Conservation (phyloP, 2,113 vertebrate species). For the Nothobranchius furzeri region DNA sequence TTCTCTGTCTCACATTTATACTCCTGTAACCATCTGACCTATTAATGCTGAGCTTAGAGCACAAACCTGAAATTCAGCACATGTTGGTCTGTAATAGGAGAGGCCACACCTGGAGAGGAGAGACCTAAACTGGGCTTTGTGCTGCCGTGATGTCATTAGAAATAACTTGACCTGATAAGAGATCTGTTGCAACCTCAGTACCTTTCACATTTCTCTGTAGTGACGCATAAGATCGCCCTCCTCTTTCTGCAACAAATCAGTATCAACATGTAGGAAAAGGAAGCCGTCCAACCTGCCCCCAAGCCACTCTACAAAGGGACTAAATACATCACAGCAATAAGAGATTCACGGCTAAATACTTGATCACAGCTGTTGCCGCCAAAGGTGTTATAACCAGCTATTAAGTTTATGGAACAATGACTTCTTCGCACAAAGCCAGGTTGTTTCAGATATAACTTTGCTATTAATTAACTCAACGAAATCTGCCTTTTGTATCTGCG, state of each 20-base stretch:
- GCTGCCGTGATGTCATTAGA: neutral
- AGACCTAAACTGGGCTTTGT: neutral
- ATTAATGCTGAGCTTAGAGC: slow-evolving; percentile 40
- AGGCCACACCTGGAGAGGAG: neutral
- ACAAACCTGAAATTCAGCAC: slow-evolving; percentile 31
- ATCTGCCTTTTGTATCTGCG: too few relatives aligned
- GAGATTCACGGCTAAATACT: too few relatives aligned
- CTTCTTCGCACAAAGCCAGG: too few relatives aligned
- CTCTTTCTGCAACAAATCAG: neutral
- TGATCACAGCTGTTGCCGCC: too few relatives aligned
- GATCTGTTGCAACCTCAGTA: neutral
- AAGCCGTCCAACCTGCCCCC: too few relatives aligned
- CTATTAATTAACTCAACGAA: too few relatives aligned
- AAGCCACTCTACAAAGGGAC: too few relatives aligned
- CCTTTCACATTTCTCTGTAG: neutral
- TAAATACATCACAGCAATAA: too few relatives aligned
- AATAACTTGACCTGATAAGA: neutral
- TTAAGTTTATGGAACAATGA: too few relatives aligned
- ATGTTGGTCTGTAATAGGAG: neutral
- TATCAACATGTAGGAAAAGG: neutral
- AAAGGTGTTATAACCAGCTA: too few relatives aligned
- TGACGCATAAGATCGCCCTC: neutral
- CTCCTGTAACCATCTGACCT: slow-evolving; percentile 59
- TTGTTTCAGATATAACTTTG: too few relatives aligned
- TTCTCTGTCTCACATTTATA: slow-evolving; percentile 60